Base-by-base conservation (phyloP, 2,797 vertebrate genomes). In the Fistularia commersonii region DNA sequence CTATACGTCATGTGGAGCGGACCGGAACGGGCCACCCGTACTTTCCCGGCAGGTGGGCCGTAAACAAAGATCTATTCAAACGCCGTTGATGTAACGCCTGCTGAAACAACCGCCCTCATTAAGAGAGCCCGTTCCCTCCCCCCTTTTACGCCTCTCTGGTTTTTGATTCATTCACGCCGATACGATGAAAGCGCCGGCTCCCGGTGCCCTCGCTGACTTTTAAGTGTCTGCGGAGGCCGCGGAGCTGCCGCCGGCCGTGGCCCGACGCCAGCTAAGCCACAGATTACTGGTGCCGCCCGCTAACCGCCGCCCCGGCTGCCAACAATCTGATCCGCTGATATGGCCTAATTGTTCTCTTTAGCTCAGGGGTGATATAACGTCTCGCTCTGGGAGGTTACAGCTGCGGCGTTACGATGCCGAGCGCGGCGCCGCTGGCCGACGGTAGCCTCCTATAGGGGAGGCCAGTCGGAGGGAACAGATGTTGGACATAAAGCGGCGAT, bases 301-400 rank as follows among this genome's bases (percentile, higher is more conserved):
- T 76, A 63, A 74, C 81, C 59, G 72, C 62, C 23, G 71, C 63
- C 66, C 45, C 4, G 35, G 57, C 79, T 82, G 85, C 80, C 84
- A 87, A 68, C 76, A 41, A 80, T 69, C 62, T 61, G 76, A 80
- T 82, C 78, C 59, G 66, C 76, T 78, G 77, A 88, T 88, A 88
- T 57, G 76, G 77, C 66, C 84, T 87, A 85, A 89, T 88, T 86
- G 85, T 81, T 82, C 84, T 84, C 72, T 81, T 81, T 72, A 78
- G 81, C 83, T 69, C 54, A 5, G 69, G 78, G 79, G 85, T 72
- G 84, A 83, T 78, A 75, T 8, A 45, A 32, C 64, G 56, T 60
- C 66, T 64, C 59, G 52, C 54, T 10, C 46, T 41, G 39, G 23
- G 59, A 63, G 58, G 56, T 55, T 42, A n/a, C 42, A 13, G 42